phyloP scores from a whole-genome alignment of 2,888 invertebrate genomes.

The Cosmia trapezina region DNA sequence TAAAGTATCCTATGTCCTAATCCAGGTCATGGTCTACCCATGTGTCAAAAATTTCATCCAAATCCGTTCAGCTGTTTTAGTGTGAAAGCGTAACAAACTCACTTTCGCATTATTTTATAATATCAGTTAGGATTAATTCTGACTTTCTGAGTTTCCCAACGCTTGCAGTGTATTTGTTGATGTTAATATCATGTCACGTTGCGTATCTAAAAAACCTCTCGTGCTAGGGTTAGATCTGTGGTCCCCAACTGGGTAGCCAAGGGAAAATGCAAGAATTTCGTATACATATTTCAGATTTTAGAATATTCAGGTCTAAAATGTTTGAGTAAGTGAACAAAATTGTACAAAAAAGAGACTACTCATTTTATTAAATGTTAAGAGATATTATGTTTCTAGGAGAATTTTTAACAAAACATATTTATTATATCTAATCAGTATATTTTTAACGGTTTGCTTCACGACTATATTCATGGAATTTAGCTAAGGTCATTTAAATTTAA shows the following conservation, averaged over 20 bases:
- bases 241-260: neutral
- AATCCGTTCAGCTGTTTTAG: too few species aligned
- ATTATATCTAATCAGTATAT: neutral
- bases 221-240: slow-evolving; percentile 8
- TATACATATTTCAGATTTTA: slow-evolving; percentile 5
- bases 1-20: too few species aligned
- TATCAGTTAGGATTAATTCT: neutral
- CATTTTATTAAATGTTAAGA: neutral
- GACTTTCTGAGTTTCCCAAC: neutral
- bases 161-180: slow-evolving; percentile 5
- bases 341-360: neutral
- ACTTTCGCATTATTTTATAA: too few species aligned
- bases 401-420: neutral
- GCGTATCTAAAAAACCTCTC: neutral
- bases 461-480: too few species aligned
- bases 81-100: too few species aligned
- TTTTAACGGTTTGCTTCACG: neutral
- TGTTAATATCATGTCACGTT: slow-evolving; percentile 34
- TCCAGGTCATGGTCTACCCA: too few species aligned
- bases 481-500: neutral
- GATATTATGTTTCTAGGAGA: neutral
- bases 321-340: neutral
- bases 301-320: slow-evolving; percentile 2
- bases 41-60: too few species aligned
- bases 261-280: slow-evolving; percentile 7